Base-by-base conservation (phyloP, 1,140 invertebrate species). In the Drosophila serrata region DNA sequence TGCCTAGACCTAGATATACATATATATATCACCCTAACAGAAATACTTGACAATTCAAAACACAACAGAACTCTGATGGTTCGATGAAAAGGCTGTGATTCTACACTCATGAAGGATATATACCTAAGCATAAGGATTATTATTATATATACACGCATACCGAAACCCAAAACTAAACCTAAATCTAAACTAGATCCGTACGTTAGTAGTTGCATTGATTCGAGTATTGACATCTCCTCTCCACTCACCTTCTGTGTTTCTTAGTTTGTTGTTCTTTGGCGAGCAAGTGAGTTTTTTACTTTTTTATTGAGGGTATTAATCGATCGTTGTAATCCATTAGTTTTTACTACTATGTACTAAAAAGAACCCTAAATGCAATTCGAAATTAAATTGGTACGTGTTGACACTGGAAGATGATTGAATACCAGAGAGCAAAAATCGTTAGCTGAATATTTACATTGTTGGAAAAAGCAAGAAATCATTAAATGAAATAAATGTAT, bases 71-170 rank as follows among this genome's bases (percentile, higher is more conserved):
- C 80, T 55, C 31, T 78, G 86, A 62, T 86, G 67, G 69, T 88
- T 84, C 73, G 61, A 77, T 77, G 68, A 90, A 86, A 90, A 86
- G 86, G 87, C 86, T 90, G 86, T 90, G 86, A 90, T 91, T 90
- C 79, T 90, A 90, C 86, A 90, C 86, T 90, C 86, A 90, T 90
- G 79, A 86, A 90, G 84, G 75, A 88, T 79, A 87, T 79, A 87
- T 85, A 84, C 42, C 55, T 84, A 85, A 67, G 68, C 59, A 85
- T 81, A 81, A 60, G 62, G 68, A 55, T 55, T 55, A 55, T 53
- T 35, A 53, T 53, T 35, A 64, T 75, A 64, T 57, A 72, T 63
- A 65, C 67, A 68, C 61, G 61, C 55, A 58, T 62, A 74, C 62
- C 43, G 51, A 48, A 37, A 53, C 31, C 49, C 31, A 35, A 55